These are phyloP conservation scores for Megathymus violae DNA, from an alignment of 1,140 invertebrate genomes.

Conservation along the genomic window DNA sequence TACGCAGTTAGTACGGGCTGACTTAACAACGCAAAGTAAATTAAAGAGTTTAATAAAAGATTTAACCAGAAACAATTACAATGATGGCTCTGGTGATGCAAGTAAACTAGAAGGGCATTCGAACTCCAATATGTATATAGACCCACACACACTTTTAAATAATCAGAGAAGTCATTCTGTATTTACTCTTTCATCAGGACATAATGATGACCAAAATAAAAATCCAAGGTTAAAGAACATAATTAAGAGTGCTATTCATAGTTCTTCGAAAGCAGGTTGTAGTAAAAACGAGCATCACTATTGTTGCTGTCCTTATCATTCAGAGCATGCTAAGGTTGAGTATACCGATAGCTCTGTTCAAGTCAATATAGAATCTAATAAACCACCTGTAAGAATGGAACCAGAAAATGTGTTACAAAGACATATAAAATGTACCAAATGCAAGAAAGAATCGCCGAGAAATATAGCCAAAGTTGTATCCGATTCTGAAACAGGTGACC, in stretches of 20 bases:
- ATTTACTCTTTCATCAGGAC: conserved; percentile 71
- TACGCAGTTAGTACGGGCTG: conserved; percentile 42
- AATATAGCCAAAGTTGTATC: conserved; percentile 35
- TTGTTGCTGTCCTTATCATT: conserved; percentile 57
- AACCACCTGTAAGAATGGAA: background rate
- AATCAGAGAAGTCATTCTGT: conserved; percentile 74
- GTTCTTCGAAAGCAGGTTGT: conserved; percentile 39
- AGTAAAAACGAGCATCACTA: conserved; percentile 48
- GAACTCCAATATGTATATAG: conserved; percentile 44
- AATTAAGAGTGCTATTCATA: conserved; percentile 46
- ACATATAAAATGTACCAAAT: conserved; percentile 33
- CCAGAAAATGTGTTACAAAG: background rate
- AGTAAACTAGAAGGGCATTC: conserved; percentile 65
- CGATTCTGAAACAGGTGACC: conserved; percentile 47
- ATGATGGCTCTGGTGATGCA: conserved; percentile 75
- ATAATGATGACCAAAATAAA: conserved; percentile 53
- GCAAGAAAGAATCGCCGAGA: conserved; percentile 31
- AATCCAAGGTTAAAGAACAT: conserved; percentile 51
- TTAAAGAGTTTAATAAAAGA: conserved; percentile 72
- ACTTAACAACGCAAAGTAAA: conserved; percentile 51
- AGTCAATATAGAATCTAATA: conserved; percentile 52
- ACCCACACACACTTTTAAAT: conserved; percentile 40
- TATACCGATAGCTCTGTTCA: conserved; percentile 67
- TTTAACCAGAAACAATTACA: conserved; percentile 70
- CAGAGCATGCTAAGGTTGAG: conserved; percentile 43